These are phyloP conservation scores for Cynaeus angustus DNA, from an alignment of 2,888 invertebrate species.

Conservation along the genomic window DNA sequence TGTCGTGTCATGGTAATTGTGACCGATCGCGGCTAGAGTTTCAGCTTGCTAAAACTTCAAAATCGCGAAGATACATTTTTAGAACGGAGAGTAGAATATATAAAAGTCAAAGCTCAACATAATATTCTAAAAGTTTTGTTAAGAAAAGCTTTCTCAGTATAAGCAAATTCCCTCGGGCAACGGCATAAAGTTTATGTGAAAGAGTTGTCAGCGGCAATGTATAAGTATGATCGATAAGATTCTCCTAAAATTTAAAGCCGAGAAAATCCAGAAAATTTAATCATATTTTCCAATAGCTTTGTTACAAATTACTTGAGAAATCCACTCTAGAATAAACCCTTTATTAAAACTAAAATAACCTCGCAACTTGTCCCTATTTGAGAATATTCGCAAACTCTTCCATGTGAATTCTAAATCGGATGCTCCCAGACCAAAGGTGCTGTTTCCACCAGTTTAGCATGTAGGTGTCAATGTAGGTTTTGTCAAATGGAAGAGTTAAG, in stretches of 20 bases:
- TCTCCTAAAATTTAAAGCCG: slow-evolving; percentile 56
- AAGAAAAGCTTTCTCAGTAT: slow-evolving; percentile 67
- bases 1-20: not conserved
- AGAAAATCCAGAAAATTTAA: slow-evolving; percentile 64
- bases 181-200: slow-evolving; percentile 68
- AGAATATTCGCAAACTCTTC: slow-evolving; percentile 23
- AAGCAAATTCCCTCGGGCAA: slow-evolving; percentile 67
- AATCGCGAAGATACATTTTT: slow-evolving; percentile 53
- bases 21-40: not conserved
- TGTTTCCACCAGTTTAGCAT: slow-evolving; percentile 40
- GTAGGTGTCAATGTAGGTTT: slow-evolving; percentile 47
- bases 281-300: slow-evolving; percentile 62
- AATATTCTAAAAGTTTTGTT: slow-evolving; percentile 67
- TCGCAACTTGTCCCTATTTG: slow-evolving; percentile 7
- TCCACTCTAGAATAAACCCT: slow-evolving; percentile 42
- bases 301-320: slow-evolving; percentile 56
- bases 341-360: slow-evolving; percentile 48
- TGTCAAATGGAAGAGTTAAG: slow-evolving; percentile 36
- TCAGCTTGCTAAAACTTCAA: not conserved
- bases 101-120: slow-evolving; percentile 67
- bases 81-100: slow-evolving; percentile 63
- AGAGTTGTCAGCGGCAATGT: slow-evolving; percentile 69
- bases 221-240: slow-evolving; percentile 67
- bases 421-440: slow-evolving; percentile 6
- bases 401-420: not conserved